Evolutionary conservation across 2,113 vertebrate species (phyloP), one percentile per base, ranked within the genome.

Genomic region (Euleptes europaea): DNA sequence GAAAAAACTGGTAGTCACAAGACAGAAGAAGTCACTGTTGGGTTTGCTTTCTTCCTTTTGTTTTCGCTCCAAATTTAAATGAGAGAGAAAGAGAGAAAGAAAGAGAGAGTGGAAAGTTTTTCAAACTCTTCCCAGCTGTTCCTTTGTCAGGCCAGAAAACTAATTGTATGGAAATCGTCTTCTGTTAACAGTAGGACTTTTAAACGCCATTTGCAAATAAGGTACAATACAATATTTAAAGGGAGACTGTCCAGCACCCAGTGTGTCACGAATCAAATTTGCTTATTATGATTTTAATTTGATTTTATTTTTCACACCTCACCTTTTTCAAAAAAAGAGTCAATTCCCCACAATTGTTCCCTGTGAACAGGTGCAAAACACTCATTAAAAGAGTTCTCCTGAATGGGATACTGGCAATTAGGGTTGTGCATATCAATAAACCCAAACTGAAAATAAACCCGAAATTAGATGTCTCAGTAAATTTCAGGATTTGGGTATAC

Each of bases 11-110:
- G 44, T 65, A 95, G 97, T 98, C 97, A 98, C 96, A 98, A 98
- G 97, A 97, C 96, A 93, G 94, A 92, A 94, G 73, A 97, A 96
- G 95, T 96, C 95, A 63, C 67, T 76, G 95, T 96, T 95, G 93
- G 92, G 91, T 95, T 85, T 95, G 93, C 93, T 96, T 94, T 92
- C 92, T 95, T 94, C 89, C 92, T 94, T 93, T 92, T 88, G 85
- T 92, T 87, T 95, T 92, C 85, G 66, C 42, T 0, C 26, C 1
- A 0, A 26, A 72, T 57, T 71, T 81, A 40, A 40, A 80, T 11
- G 4, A 3, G 74, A 54, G 85, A 84, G 87, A 71, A 4, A 0
- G 44, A 88, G 79, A 49, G 90, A 93, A 7, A 26, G 13, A 10
- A 14, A 8, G 4, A 33, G 33, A 19, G 42, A 21, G 12, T 67